A percentile compares a stretch with the other conserved stretches of the same genome.
Evolutionary conservation across 1,140 invertebrate species (phyloP).

Genomic region (Philopotamus ludificatus): DNA sequence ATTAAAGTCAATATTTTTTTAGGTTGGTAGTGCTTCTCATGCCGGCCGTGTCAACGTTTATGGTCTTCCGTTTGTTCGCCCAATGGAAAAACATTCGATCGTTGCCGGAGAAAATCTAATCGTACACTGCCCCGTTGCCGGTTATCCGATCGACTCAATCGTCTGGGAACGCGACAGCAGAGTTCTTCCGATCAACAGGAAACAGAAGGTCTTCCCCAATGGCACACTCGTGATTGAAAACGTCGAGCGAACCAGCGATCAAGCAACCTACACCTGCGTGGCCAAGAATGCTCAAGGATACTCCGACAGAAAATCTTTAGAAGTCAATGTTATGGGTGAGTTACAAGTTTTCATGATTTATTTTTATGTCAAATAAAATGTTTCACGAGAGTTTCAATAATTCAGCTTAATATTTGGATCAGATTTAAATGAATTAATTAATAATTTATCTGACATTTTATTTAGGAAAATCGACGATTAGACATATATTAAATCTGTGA

Average conservation of each 20-base stretch:
- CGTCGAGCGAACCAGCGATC: slow-evolving; percentile 87
- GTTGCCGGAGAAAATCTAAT: slow-evolving; percentile 88
- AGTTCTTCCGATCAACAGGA: slow-evolving; percentile 88
- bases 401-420: too few relatives aligned
- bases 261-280: slow-evolving; percentile 92
- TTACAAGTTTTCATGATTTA: slow-evolving; percentile 42
- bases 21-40: slow-evolving; percentile 84
- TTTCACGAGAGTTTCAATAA: too few relatives aligned
- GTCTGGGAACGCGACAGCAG: slow-evolving; percentile 86
- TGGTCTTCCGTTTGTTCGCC: slow-evolving; percentile 83
- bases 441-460: neutral
- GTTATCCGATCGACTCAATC: slow-evolving; percentile 90
- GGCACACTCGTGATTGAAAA: slow-evolving; percentile 92
- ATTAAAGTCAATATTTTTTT: slow-evolving; percentile 13
- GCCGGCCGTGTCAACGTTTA: slow-evolving; percentile 88
- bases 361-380: too few relatives aligned
- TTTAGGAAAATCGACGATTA: neutral
- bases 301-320: slow-evolving; percentile 79
- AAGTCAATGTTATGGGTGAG: slow-evolving; percentile 96
- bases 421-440: neutral
- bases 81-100: slow-evolving; percentile 92
- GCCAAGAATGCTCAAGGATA: slow-evolving; percentile 88
- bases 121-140: slow-evolving; percentile 90
- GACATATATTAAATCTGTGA: too few relatives aligned
- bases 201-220: slow-evolving; percentile 91